Conservation (phyloP, 1,140 invertebrate species). For the Proales similis region DNA sequence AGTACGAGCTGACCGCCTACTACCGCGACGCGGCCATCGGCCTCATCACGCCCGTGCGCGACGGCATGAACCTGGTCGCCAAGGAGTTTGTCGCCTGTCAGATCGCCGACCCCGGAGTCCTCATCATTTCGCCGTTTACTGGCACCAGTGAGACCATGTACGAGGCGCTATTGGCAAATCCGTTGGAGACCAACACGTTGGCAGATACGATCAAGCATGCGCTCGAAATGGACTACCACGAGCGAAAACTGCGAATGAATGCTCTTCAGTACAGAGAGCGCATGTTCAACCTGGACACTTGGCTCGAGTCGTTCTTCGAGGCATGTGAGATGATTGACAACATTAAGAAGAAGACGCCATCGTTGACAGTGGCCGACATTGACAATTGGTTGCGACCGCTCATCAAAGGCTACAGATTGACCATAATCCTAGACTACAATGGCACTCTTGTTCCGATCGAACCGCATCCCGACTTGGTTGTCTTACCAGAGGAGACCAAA, state of each 20-base stretch:
- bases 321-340: slow-evolving; percentile 40
- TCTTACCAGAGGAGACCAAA: slow-evolving; percentile 69
- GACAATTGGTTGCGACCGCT: slow-evolving; percentile 40
- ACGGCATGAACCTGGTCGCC: slow-evolving; percentile 86
- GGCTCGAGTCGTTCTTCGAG: slow-evolving; percentile 75
- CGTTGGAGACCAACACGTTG: slow-evolving; percentile 76
- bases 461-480: slow-evolving; percentile 76
- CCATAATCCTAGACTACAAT: slow-evolving; percentile 77
- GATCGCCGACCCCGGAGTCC: slow-evolving; percentile 71
- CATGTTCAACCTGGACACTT: slow-evolving; percentile 71
- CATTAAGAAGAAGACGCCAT: slow-evolving; percentile 38
- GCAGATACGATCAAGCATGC: slow-evolving; percentile 77
- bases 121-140: slow-evolving; percentile 80
- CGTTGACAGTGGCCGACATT: slow-evolving; percentile 12
- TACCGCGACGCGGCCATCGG: slow-evolving; percentile 71
- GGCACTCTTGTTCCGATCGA: slow-evolving; percentile 79
- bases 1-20: slow-evolving; percentile 73
- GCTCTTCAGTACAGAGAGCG: slow-evolving; percentile 68
- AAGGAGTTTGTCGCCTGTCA: slow-evolving; percentile 88
- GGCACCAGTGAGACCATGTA: slow-evolving; percentile 61
- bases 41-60: slow-evolving; percentile 73
- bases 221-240: slow-evolving; percentile 79
- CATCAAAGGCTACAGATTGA: slow-evolving; percentile 71
- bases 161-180: slow-evolving; percentile 77
- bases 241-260: slow-evolving; percentile 72